Conservation (phyloP, 2,113 vertebrate species). For the Serilophus lunatus region DNA sequence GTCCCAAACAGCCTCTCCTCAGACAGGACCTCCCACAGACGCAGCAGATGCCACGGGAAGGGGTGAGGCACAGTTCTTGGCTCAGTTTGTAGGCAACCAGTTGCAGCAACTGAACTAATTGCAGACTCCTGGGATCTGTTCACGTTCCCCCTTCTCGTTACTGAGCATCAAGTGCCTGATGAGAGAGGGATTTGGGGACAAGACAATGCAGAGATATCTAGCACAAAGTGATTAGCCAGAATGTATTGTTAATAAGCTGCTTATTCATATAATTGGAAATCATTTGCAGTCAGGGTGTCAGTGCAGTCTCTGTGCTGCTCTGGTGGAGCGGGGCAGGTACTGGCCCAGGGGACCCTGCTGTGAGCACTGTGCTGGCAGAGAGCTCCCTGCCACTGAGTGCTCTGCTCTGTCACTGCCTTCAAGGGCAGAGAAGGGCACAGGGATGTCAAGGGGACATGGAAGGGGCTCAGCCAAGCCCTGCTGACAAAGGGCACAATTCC, state of each 20-base stretch:
- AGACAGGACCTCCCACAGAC: not conserved
- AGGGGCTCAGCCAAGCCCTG: not conserved
- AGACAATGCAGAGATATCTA: constrained; percentile 35
- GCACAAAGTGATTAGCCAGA: constrained; percentile 46
- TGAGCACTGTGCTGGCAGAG: not conserved
- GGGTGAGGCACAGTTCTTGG: not conserved
- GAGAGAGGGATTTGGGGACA: constrained; percentile 62
- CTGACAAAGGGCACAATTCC: accelerated
- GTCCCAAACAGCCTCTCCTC: not conserved
- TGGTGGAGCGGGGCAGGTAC: constrained; percentile 26
- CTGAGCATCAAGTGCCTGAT: constrained; percentile 35
- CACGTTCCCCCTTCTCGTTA: not conserved
- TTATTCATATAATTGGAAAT: constrained; percentile 52
- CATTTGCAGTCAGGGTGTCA: constrained; percentile 42
- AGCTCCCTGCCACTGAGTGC: not conserved
- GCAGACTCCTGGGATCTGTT: constrained; percentile 4
- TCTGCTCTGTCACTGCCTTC: not conserved
- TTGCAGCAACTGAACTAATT: constrained; percentile 10
- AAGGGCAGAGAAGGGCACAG: not conserved
- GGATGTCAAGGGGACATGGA: not conserved
- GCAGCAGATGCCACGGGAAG: accelerated
- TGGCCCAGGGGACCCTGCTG: not conserved
- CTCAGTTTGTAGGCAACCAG: not conserved
- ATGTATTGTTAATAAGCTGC: constrained; percentile 59
- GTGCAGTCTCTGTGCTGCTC: not conserved